These are phyloP conservation scores for Archips xylosteana DNA, from an alignment of 2,888 invertebrate genomes.

Conservation along the genomic window DNA sequence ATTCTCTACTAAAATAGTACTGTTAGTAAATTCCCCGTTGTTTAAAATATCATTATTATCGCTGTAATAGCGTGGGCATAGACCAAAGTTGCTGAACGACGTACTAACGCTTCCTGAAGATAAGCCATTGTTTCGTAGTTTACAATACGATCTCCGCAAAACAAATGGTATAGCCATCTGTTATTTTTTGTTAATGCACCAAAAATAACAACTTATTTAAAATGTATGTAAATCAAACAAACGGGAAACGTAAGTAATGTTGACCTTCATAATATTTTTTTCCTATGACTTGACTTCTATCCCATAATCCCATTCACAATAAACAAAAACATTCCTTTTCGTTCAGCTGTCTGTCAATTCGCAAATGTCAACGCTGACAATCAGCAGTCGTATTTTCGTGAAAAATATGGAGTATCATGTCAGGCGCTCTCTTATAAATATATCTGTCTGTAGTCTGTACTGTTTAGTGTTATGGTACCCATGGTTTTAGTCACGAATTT, in stretches of 20 bases:
- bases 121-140: slow-evolving; percentile 64
- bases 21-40: slow-evolving; percentile 68
- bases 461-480: not conserved
- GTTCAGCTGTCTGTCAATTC: not conserved
- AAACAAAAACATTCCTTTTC: not conserved
- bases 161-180: slow-evolving; percentile 62
- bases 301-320: not conserved
- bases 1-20: slow-evolving; percentile 87
- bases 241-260: slow-evolving; percentile 11
- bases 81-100: slow-evolving; percentile 47
- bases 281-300: too few species aligned
- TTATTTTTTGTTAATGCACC: not conserved
- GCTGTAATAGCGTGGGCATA: slow-evolving; percentile 56
- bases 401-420: not conserved
- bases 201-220: not conserved
- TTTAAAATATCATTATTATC: slow-evolving; percentile 63
- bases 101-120: slow-evolving; percentile 52
- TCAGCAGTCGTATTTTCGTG: slow-evolving; percentile 20
- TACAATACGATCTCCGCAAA: slow-evolving; percentile 68
- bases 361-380: slow-evolving; percentile 5
- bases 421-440: too few species aligned
- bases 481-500: not conserved
- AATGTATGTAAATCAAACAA: not conserved
- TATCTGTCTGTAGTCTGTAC: too few species aligned
- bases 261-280: slow-evolving; percentile 15